Evolutionary conservation across 2,888 invertebrate genomes (phyloP), one percentile per base, ranked within the genome.

Genomic region (Philaethria dido): DNA sequence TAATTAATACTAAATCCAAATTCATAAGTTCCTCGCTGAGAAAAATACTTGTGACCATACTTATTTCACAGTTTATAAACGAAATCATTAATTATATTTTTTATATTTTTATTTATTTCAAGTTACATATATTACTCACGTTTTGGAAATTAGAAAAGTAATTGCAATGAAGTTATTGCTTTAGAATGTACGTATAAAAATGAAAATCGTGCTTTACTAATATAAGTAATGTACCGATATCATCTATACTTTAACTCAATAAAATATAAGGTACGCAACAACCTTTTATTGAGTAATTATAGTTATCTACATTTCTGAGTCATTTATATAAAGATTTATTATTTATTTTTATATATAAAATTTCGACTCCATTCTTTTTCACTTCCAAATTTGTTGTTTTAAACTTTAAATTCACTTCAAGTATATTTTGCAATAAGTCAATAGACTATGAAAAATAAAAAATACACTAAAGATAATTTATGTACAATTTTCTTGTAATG

Each of bases 131-230:
- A n/a, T 29, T 29, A 3, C 3, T 50, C 50, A 50, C 25, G 50
- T 29, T 29, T 50, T 50, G n/a, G 16, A 9, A n/a, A 50, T 50
- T 50, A 29, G 29, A 50, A 50, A 16, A 29, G 9, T 29, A 50
- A 16, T 50, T 50, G n/a, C 50, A 50, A 9, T 16, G 16, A 50
- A 29, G 25, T 52, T 52, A 52, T 29, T 29, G 16, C 52, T 52
- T 52, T 52, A 25, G 52, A 16, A 11, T 29, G 11, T 29, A 4
- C 25, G 9, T 29, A 16, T 16, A 52, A 52, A 45, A 16, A 52
- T 52, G 4, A 16, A 29, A 52, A 52, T 29, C 52, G 52, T 52
- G 52, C 29, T 25, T 16, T 9, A 25, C 29, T n/a, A 50, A 29
- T 52, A 25, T n/a, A 9, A 52, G 0, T 29, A 29, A 52, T 4